Percentiles rank a stretch among this genome's conserved stretches.
phyloP scores from a whole-genome alignment of 2,797 vertebrate genomes.

The Graptemys geographica region DNA sequence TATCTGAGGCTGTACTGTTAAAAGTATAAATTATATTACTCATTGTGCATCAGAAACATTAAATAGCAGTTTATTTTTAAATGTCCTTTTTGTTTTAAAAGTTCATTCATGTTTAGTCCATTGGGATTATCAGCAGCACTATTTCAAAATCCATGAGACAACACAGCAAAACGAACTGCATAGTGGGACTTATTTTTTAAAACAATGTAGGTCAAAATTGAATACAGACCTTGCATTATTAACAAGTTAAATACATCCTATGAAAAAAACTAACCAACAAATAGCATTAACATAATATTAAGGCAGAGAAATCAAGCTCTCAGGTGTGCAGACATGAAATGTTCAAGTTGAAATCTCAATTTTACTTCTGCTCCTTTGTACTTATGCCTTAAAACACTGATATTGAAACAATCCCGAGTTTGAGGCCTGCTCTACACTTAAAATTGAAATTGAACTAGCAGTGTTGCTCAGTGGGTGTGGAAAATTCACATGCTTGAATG shows the following conservation, averaged over 20 bases:
- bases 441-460: not conserved
- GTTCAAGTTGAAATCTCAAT: not conserved
- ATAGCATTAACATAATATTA: not conserved
- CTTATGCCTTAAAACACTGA: not conserved
- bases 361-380: not conserved
- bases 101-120: not conserved
- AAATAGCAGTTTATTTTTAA: not conserved
- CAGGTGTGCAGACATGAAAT: not conserved
- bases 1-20: slow-evolving; percentile 97
- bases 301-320: not conserved
- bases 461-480: not conserved
- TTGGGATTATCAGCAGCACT: not conserved
- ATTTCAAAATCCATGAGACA: not conserved
- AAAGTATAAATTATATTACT: slow-evolving; percentile 78
- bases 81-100: fast-evolving
- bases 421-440: not conserved
- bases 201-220: not conserved
- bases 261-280: not conserved
- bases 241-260: not conserved
- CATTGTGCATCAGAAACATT: slow-evolving; percentile 1
- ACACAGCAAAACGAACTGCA: not conserved
- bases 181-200: not conserved
- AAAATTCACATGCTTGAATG: not conserved
- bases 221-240: not conserved
- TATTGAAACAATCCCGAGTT: not conserved